A percentile compares a stretch with the other conserved stretches of the same genome.
phyloP scores from a whole-genome alignment of 2,888 invertebrate genomes.

The Pyrrhia umbra region DNA sequence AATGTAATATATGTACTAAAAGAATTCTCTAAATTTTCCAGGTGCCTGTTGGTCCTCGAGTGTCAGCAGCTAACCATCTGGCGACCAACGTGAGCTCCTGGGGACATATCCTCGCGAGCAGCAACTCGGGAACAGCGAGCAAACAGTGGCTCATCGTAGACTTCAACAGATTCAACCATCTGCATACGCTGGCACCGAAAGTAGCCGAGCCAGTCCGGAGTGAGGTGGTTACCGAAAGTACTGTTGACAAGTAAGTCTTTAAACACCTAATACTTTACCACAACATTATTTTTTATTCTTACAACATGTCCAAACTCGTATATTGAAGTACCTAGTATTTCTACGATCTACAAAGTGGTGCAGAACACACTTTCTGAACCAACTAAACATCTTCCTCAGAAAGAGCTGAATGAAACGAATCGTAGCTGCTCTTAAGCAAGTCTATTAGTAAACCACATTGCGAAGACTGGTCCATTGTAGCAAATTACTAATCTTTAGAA shows the following conservation, averaged over 20 bases:
- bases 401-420: conserved; percentile 20
- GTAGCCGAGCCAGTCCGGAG: conserved; percentile 56
- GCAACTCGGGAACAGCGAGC: conserved; percentile 95
- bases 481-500: conserved; percentile 27
- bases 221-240: conserved; percentile 77
- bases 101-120: conserved; percentile 92
- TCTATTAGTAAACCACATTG: conserved; percentile 16
- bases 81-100: conserved; percentile 93
- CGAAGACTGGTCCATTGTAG: neutral
- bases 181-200: conserved; percentile 64
- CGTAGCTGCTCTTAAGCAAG: conserved; percentile 6
- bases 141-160: conserved; percentile 97
- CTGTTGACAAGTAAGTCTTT: conserved; percentile 77
- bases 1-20: neutral
- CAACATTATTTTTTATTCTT: neutral
- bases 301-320: neutral
- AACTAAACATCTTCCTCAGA: conserved; percentile 37
- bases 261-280: neutral
- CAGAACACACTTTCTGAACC: conserved; percentile 3
- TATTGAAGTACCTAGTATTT: no score
- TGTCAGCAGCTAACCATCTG: conserved; percentile 95
- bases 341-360: no score
- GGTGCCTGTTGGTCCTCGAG: conserved; percentile 93
- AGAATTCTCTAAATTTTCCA: conserved; percentile 63
- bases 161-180: conserved; percentile 89